phyloP scores from a whole-genome alignment of 2,888 invertebrate genomes.

The Nymphalis polychloros region DNA sequence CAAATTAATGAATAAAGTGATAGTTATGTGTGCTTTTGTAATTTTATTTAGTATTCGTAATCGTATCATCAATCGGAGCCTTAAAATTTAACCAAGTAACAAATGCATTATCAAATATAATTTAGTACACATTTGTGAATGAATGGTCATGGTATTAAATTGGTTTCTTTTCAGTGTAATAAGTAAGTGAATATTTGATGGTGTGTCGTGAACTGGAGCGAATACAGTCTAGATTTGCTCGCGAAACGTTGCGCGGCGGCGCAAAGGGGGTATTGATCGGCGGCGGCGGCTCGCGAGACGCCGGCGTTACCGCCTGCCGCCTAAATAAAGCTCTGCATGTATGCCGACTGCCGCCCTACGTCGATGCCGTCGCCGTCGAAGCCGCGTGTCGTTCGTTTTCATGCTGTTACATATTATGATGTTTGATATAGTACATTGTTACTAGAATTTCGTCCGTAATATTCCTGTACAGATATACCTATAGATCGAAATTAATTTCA shows the following conservation, averaged over 20 bases:
- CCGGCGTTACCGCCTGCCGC: conserved; percentile 76
- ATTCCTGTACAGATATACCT: not conserved
- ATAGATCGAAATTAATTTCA: no score
- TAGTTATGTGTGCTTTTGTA: conserved; percentile 4
- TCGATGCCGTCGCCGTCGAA: conserved; percentile 45
- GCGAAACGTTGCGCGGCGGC: conserved; percentile 74
- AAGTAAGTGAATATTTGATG: conserved; percentile 79
- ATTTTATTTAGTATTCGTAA: not conserved
- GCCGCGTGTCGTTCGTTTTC: conserved; percentile 47
- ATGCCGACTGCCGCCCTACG: conserved; percentile 70
- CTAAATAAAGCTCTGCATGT: conserved; percentile 81
- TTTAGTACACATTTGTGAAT: conserved; percentile 19
- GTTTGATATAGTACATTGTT: conserved; percentile 4
- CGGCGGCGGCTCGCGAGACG: conserved; percentile 74
- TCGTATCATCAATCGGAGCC: no score
- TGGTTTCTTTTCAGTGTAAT: conserved; percentile 69
- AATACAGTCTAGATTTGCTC: conserved; percentile 72
- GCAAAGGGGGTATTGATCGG: conserved; percentile 80
- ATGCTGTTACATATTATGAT: conserved; percentile 44
- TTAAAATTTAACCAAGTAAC: not conserved
- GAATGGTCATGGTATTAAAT: conserved; percentile 34
- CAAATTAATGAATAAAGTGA: conserved; percentile 6
- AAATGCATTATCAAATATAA: not conserved
- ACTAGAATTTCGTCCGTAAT: conserved; percentile 7
- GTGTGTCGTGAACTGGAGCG: conserved; percentile 71